phyloP scores from a whole-genome alignment of 2,888 invertebrate genomes.

The Glyphotaelius pellucidus region DNA sequence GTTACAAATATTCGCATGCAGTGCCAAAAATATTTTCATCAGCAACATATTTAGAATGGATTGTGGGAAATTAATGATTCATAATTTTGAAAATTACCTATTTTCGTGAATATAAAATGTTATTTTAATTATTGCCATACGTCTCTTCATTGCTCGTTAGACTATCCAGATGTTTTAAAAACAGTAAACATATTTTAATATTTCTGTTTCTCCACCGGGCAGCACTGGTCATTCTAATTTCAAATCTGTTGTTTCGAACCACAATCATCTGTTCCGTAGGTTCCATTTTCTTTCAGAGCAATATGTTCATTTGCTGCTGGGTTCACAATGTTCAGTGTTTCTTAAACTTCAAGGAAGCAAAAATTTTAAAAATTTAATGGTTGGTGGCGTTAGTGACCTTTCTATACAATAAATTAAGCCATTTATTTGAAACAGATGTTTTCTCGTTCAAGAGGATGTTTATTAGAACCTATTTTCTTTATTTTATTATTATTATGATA shows the following conservation, averaged over 20 bases:
- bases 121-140: background rate
- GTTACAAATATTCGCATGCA: background rate
- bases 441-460: no score
- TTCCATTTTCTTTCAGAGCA: slow-evolving; percentile 43
- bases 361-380: background rate
- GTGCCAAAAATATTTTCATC: slow-evolving; percentile 2
- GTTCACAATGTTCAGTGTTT: slow-evolving; percentile 13
- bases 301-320: background rate
- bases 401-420: background rate
- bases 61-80: background rate
- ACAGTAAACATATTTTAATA: background rate
- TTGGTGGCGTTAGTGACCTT: no score
- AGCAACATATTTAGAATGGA: background rate
- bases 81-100: no score
- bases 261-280: slow-evolving; percentile 39
- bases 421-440: background rate
- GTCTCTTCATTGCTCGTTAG: background rate
- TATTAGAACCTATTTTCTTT: no score
- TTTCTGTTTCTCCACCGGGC: slow-evolving; percentile 17
- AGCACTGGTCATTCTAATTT: slow-evolving; percentile 40
- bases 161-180: background rate
- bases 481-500: no score
- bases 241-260: slow-evolving; percentile 32
- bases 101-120: no score
- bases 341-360: background rate